A percentile compares a stretch with the other conserved stretches of the same genome.
Evolutionary conservation across 1,140 invertebrate genomes (phyloP).

Genomic region (Trichonephila clavata): DNA sequence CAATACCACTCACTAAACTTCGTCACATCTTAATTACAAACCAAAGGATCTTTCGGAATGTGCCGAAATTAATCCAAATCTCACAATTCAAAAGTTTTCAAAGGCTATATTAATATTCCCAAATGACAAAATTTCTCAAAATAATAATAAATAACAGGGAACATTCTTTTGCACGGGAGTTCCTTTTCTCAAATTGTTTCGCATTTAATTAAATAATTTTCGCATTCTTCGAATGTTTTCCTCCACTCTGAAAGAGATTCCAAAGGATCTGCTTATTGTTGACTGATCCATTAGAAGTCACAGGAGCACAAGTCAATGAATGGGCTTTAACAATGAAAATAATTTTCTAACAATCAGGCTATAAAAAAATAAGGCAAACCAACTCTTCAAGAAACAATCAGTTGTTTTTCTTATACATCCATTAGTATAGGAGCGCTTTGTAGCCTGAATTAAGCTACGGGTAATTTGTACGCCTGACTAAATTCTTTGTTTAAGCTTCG

Average conservation of each 20-base stretch:
- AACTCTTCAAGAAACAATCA: slow-evolving; percentile 49
- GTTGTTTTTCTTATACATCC: slow-evolving; percentile 59
- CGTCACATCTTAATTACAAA: not conserved
- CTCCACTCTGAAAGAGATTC: not conserved
- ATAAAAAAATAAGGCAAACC: slow-evolving; percentile 5
- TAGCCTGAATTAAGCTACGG: slow-evolving; percentile 70
- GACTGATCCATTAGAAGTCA: slow-evolving; percentile 29
- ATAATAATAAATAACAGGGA: not conserved
- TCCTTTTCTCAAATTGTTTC: not conserved
- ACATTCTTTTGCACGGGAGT: not conserved
- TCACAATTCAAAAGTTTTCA: not conserved
- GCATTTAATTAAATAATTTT: slow-evolving; percentile 42
- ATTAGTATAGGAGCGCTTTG: slow-evolving; percentile 33
- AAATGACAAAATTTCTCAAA: not conserved
- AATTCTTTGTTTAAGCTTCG: slow-evolving; percentile 76
- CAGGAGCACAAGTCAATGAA: slow-evolving; percentile 20
- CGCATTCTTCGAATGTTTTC: not conserved
- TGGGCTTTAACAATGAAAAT: slow-evolving; percentile 51
- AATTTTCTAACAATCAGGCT: slow-evolving; percentile 41
- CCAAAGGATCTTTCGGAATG: not conserved
- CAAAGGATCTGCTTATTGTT: not conserved
- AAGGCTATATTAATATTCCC: not conserved
- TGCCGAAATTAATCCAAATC: not conserved
- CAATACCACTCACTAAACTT: not conserved
- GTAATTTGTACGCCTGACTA: slow-evolving; percentile 74